phyloP scores from a whole-genome alignment of 2,113 vertebrate species.

The Neotragus pygmaeus region DNA sequence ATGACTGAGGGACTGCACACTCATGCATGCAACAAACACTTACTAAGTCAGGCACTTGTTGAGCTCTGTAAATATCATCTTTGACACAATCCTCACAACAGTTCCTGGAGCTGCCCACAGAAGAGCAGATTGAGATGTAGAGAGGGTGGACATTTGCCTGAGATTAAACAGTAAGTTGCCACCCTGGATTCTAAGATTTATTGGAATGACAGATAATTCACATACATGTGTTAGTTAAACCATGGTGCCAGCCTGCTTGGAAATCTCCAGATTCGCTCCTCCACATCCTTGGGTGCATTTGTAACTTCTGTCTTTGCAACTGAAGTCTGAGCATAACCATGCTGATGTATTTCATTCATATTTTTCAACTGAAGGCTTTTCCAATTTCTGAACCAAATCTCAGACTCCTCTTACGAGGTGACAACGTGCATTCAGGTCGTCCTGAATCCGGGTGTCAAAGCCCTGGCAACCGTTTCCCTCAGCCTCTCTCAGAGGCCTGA shows the following conservation, averaged over 20 bases:
- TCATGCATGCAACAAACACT: not conserved
- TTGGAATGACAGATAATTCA: not conserved
- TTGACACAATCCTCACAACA: not conserved
- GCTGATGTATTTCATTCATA: not conserved
- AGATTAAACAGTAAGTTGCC: not conserved
- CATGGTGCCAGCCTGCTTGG: not conserved
- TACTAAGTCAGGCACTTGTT: not conserved
- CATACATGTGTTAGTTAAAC: not conserved
- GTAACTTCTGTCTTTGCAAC: not conserved
- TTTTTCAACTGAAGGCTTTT: not conserved
- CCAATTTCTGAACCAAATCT: not conserved
- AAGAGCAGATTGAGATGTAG: not conserved
- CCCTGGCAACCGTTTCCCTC: not conserved
- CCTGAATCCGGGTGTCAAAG: not conserved
- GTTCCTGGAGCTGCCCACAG: not conserved
- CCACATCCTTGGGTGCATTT: not conserved
- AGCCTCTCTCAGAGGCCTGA: not conserved
- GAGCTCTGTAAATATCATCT: not conserved
- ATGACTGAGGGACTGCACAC: not conserved
- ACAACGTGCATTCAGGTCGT: not conserved
- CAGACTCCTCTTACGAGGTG: not conserved
- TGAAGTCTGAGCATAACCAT: not conserved
- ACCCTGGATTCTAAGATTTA: not conserved
- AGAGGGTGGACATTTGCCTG: not conserved
- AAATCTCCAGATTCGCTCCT: not conserved